Conservation (phyloP, 2,888 invertebrate species). For the Tineola bisselliella region DNA sequence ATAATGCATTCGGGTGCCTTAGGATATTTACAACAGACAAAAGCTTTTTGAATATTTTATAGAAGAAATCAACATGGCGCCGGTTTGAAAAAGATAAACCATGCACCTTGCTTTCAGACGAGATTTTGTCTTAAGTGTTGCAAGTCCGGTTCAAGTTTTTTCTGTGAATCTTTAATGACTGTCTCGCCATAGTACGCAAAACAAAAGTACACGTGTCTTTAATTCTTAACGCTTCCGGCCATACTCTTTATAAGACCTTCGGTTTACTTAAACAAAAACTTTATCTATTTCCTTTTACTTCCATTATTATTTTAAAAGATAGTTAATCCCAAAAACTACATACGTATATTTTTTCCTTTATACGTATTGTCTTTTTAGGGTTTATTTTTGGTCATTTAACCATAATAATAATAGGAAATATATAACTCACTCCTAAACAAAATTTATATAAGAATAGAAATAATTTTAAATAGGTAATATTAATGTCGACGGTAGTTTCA, state of each 20-base stretch:
- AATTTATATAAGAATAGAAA: not conserved
- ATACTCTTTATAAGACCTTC: not conserved
- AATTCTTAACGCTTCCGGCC: not conserved
- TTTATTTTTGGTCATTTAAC: no score
- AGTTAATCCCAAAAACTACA: not conserved
- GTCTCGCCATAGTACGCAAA: constrained; percentile 6
- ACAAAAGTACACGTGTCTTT: constrained; percentile 1
- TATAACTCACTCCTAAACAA: no score
- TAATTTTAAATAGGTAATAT: not conserved
- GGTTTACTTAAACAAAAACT: not conserved
- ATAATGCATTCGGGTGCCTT: constrained; percentile 53
- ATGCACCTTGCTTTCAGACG: constrained; percentile 1
- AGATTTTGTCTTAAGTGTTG: not conserved
- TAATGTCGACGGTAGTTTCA: not conserved
- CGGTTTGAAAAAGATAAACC: constrained; percentile 19
- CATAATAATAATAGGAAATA: no score
- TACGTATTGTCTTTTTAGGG: no score
- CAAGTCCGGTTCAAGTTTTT: not conserved
- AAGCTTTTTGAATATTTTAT: constrained; percentile 36
- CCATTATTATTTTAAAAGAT: not conserved
- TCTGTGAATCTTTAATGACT: not conserved
- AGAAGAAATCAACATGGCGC: constrained; percentile 29
- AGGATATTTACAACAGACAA: constrained; percentile 38
- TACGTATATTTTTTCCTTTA: no score
- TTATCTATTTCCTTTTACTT: constrained; percentile 4